A percentile compares a stretch with the other conserved stretches of the same genome.
Conservation (phyloP, 2,797 vertebrate species). For the Silurus lanzhouensis region DNA sequence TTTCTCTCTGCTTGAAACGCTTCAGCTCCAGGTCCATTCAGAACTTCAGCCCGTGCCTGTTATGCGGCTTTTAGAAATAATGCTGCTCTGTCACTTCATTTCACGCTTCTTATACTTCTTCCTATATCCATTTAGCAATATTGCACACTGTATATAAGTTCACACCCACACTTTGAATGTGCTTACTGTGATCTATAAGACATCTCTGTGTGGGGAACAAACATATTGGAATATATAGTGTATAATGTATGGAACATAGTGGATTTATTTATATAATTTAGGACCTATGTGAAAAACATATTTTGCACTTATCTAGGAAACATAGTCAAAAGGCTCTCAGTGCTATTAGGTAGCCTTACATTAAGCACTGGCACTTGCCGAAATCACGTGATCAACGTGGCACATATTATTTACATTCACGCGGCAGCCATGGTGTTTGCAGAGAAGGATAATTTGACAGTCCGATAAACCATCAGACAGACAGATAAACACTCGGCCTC, state of each 20-base stretch:
- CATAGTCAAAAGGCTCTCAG: slow-evolving; percentile 43
- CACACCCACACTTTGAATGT: not conserved
- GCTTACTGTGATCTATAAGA: slow-evolving; percentile 16
- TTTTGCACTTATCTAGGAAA: slow-evolving; percentile 39
- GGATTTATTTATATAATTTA: slow-evolving; percentile 19
- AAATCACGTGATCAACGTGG: slow-evolving; percentile 66
- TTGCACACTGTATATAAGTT: slow-evolving; percentile 38
- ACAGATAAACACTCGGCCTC: slow-evolving; percentile 82
- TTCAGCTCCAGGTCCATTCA: slow-evolving; percentile 41
- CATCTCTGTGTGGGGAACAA: not conserved
- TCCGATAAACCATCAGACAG: slow-evolving; percentile 85
- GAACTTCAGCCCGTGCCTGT: slow-evolving; percentile 45
- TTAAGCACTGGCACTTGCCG: slow-evolving; percentile 49
- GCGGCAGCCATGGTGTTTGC: slow-evolving; percentile 75
- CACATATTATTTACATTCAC: slow-evolving; percentile 76
- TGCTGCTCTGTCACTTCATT: slow-evolving; percentile 45
- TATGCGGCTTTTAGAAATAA: slow-evolving; percentile 50
- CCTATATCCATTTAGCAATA: slow-evolving; percentile 30
- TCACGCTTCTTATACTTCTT: slow-evolving; percentile 44
- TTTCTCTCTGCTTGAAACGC: slow-evolving; percentile 48
- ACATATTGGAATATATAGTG: not conserved
- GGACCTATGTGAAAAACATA: slow-evolving; percentile 17
- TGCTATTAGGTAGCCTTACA: slow-evolving; percentile 52
- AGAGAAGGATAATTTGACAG: slow-evolving; percentile 85
- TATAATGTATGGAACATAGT: not conserved